Base-by-base conservation (phyloP, 2,888 invertebrate species). In the Monochamus alternatus region DNA sequence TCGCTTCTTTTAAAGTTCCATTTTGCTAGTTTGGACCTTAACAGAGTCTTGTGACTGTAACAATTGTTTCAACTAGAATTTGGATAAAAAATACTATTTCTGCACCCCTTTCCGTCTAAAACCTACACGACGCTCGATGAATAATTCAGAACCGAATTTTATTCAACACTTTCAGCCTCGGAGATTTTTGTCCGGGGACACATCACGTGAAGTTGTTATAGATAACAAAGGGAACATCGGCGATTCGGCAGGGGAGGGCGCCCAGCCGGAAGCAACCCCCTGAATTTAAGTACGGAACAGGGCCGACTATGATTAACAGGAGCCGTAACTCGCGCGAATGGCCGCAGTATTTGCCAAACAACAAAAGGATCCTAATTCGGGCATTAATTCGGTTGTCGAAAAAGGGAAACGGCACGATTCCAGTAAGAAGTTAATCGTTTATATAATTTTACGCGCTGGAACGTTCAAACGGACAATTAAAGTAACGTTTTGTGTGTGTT, bases 291-390 rank as follows among this genome's bases (percentile, higher is more conserved):
- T 75, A 77, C 75, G 74, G 75, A 75, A 77, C 79, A 75, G 77
- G 69, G 76, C 80, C 78, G 81, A 78, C 81, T 79, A 80, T 80
- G 81, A 81, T 81, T 79, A 82, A 81, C 78, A 80, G 69, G 75
- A 76, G 77, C 73, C 75, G 80, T 81, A 79, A 78, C 75, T 74
- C 69, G 76, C 7, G 12, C 38, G 62, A 71, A 71, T 71, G 52
- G 30, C 71, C 71, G 52, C 51, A 63, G 60, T 63, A 71, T 71
- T 71, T 71, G 71, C 52, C 71, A 52, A 71, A 63, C 71, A 71
- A 71, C 71, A 71, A 71, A 71, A 63, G 71, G 71, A 71, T 71
- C 62, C 71, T 63, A 71, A 71, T 71, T 71, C 71, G 14, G 51
- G 52, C 62, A 62, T 71, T 71, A 71, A 71, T 71, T 71, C 63